phyloP scores from a whole-genome alignment of 2,797 vertebrate species.

The Xenentodon cancila region DNA sequence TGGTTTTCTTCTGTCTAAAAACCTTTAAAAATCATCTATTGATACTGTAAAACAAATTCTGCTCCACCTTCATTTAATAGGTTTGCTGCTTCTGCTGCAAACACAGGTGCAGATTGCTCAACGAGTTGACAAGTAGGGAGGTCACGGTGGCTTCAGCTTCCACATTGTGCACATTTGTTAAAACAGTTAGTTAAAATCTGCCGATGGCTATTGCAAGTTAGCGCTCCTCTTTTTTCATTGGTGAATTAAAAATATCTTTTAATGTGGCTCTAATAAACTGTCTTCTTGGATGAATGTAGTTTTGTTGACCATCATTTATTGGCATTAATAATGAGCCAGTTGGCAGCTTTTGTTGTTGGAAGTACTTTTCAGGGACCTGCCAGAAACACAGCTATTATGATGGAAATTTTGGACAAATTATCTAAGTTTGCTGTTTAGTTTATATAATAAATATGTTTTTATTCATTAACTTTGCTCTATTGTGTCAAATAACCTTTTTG shows the following conservation, averaged over 20 bases:
- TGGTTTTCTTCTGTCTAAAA: neutral
- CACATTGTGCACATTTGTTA: neutral
- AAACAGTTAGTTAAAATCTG: neutral
- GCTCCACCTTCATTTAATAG: neutral
- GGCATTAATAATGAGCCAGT: neutral
- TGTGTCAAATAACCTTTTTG: too few relatives aligned
- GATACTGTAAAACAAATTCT: too few relatives aligned
- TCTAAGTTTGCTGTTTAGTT: too few relatives aligned
- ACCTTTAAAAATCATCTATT: too few relatives aligned
- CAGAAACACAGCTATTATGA: neutral
- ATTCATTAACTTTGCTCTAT: too few relatives aligned
- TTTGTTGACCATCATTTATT: neutral
- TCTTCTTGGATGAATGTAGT: slow-evolving; percentile 14
- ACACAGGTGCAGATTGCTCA: neutral
- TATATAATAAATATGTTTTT: too few relatives aligned
- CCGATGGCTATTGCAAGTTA: neutral
- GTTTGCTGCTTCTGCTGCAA: neutral
- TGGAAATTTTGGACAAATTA: too few relatives aligned
- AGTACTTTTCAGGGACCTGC: too few relatives aligned
- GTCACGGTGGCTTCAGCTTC: neutral
- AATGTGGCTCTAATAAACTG: slow-evolving; percentile 6
- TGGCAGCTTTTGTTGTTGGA: neutral
- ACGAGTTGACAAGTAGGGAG: neutral
- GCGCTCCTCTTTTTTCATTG: neutral
- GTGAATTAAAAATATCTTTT: slow-evolving; percentile 18